Evolutionary conservation across 2,888 invertebrate species (phyloP).

Genomic region (Aelia acuminata): DNA sequence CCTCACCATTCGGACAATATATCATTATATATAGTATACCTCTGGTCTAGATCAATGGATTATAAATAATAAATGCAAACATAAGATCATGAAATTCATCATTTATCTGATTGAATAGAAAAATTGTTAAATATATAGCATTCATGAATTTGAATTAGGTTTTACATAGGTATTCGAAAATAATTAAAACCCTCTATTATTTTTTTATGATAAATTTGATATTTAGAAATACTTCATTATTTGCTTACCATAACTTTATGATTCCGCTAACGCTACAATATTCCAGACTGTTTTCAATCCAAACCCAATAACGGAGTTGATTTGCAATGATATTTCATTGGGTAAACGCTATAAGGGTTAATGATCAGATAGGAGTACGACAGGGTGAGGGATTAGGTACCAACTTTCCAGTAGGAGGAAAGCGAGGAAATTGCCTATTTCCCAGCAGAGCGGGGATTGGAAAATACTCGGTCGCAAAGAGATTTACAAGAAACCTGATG

Average conservation of each 20-base stretch:
- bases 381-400: constrained; percentile 22
- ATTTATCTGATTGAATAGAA: no score
- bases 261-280: not conserved
- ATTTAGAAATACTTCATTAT: no score
- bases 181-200: no score
- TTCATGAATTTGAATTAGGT: no score
- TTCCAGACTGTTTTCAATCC: not conserved
- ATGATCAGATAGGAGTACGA: constrained; percentile 25
- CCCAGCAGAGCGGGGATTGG: constrained; percentile 4
- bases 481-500: constrained; percentile 26
- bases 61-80: no score
- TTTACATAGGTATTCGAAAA: no score
- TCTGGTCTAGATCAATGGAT: no score
- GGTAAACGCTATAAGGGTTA: constrained; percentile 13
- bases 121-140: no score
- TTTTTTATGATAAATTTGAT: no score
- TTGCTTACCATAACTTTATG: not conserved
- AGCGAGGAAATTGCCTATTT: constrained; percentile 46
- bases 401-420: not conserved
- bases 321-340: constrained; percentile 20
- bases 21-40: no score
- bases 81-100: no score
- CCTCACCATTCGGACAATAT: no score
- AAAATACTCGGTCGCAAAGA: constrained; percentile 36
- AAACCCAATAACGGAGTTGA: not conserved